phyloP scores from a whole-genome alignment of 2,888 invertebrate species.

The Sclerodermus sp. region DNA sequence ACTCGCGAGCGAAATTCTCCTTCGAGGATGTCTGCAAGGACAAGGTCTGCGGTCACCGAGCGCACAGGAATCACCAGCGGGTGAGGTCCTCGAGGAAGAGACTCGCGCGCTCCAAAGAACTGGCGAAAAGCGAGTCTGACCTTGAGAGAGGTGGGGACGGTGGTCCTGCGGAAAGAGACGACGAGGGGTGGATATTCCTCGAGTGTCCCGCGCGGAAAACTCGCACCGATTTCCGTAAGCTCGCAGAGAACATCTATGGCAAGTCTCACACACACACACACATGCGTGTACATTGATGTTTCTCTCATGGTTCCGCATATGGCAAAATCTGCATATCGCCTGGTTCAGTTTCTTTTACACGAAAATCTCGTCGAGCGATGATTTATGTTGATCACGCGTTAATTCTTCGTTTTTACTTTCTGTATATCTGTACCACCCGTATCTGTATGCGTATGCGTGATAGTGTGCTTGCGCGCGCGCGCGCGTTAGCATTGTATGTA shows the following conservation, averaged over 20 bases:
- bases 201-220: conserved; percentile 39
- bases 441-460: background rate
- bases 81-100: too few relatives aligned
- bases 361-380: too few relatives aligned
- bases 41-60: too few relatives aligned
- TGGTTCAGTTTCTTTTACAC: conserved; percentile 39
- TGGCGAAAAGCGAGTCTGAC: conserved; percentile 43
- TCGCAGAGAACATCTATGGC: conserved; percentile 20
- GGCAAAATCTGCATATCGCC: conserved; percentile 39
- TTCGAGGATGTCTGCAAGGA: too few relatives aligned
- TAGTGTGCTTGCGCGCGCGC: too few relatives aligned
- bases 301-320: conserved; percentile 13
- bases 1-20: too few relatives aligned
- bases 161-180: conserved; percentile 18
- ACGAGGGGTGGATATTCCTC: conserved; percentile 36
- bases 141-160: conserved; percentile 29
- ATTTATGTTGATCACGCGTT: too few relatives aligned
- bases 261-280: too few relatives aligned
- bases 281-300: conserved; percentile 21
- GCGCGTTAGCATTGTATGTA: too few relatives aligned
- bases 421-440: too few relatives aligned
- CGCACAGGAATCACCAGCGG: too few relatives aligned
- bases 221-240: conserved; percentile 43
- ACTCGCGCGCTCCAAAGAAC: conserved; percentile 3
- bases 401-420: too few relatives aligned